Evolutionary conservation across 2,888 invertebrate species (phyloP).

Genomic region (Volucella bombylans): DNA sequence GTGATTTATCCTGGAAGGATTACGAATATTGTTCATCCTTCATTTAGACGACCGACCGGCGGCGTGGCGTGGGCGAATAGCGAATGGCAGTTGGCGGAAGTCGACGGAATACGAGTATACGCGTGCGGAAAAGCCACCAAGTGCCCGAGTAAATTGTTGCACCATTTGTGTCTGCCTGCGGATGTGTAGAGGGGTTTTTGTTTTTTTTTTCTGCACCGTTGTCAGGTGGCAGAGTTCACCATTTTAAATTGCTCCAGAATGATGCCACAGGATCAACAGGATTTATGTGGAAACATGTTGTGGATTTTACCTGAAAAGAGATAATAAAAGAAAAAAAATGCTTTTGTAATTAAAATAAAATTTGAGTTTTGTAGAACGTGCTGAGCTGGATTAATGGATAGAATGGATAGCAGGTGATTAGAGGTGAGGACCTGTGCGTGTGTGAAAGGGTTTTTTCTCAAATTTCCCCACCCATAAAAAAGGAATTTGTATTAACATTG

Average conservation of each 20-base stretch:
- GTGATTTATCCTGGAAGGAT: constrained; percentile 54
- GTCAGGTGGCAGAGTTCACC: constrained; percentile 52
- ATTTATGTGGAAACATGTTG: constrained; percentile 10
- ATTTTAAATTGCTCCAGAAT: constrained; percentile 55
- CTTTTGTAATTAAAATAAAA: constrained; percentile 39
- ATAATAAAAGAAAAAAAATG: constrained; percentile 17
- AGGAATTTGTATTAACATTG: no score
- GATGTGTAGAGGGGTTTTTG: background rate
- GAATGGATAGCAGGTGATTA: no score
- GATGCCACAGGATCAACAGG: constrained; percentile 60
- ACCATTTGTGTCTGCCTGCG: constrained; percentile 33
- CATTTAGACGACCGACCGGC: constrained; percentile 50
- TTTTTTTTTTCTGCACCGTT: constrained; percentile 16
- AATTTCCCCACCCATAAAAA: no score
- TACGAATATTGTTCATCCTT: constrained; percentile 56
- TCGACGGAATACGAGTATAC: constrained; percentile 31
- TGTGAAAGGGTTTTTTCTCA: no score
- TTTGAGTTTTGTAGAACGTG: background rate
- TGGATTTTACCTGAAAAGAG: constrained; percentile 53
- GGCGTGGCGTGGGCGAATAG: background rate
- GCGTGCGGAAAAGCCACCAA: constrained; percentile 42
- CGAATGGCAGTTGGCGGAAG: background rate
- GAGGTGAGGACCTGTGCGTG: no score
- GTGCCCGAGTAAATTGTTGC: constrained; percentile 51
- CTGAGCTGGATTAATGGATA: no score